Conservation (phyloP, 2,113 vertebrate genomes). For the Hepsetus odoe region DNA sequence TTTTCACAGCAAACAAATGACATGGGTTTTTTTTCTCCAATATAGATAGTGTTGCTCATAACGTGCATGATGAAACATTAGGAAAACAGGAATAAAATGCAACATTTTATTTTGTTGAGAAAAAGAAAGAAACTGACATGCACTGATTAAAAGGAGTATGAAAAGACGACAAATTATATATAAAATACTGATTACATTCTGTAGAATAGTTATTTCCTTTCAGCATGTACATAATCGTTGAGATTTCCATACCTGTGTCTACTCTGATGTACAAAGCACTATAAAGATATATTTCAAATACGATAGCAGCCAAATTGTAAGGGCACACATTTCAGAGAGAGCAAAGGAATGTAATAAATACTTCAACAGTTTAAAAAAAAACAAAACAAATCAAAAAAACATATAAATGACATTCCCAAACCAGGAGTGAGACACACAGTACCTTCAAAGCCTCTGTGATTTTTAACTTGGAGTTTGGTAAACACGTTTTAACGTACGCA, state of each 20-base stretch:
- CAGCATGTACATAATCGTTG: slow-evolving; percentile 62
- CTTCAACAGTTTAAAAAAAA: slow-evolving; percentile 75
- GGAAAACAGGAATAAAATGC: slow-evolving; percentile 41
- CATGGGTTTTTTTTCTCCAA: no score
- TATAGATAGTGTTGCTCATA: no score
- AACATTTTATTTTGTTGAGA: slow-evolving; percentile 76
- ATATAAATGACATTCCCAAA: slow-evolving; percentile 76
- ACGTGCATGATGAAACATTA: no score
- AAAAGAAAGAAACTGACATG: slow-evolving; percentile 64
- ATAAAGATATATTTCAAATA: slow-evolving; percentile 75
- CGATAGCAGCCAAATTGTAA: slow-evolving; percentile 78
- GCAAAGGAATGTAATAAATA: slow-evolving; percentile 85
- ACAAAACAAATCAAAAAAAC: slow-evolving; percentile 76
- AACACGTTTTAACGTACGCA: slow-evolving; percentile 85
- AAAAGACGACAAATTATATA: slow-evolving; percentile 69
- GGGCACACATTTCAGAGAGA: slow-evolving; percentile 74
- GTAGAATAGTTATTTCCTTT: slow-evolving; percentile 63
- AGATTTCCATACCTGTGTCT: slow-evolving; percentile 60
- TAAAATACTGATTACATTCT: slow-evolving; percentile 68
- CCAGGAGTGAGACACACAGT: slow-evolving; percentile 72
- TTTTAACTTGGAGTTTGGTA: slow-evolving; percentile 82
- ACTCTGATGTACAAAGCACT: slow-evolving; percentile 72
- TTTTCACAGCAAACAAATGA: background rate
- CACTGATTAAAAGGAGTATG: slow-evolving; percentile 63
- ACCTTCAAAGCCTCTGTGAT: slow-evolving; percentile 82